phyloP scores from a whole-genome alignment of 2,797 vertebrate species.

The Crypturellus tataupa region DNA sequence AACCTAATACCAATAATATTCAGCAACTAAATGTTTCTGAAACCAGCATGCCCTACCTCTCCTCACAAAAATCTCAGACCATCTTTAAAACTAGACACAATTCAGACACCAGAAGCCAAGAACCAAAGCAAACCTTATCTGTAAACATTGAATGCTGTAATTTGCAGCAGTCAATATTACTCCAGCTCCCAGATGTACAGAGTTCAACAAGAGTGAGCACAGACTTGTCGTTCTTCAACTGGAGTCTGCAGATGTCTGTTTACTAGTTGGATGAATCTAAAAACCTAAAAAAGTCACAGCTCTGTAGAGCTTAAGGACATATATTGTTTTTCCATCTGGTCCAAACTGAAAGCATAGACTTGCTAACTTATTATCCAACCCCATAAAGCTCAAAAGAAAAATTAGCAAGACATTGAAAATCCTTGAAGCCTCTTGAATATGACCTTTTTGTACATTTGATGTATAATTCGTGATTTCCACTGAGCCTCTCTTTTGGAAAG shows the following conservation, averaged over 20 bases:
- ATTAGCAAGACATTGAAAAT: background rate
- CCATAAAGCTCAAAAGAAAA: background rate
- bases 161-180: background rate
- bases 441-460: background rate
- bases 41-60: background rate
- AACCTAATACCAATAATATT: background rate
- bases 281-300: background rate
- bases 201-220: accelerated
- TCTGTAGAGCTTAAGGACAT: background rate
- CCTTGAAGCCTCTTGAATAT: background rate
- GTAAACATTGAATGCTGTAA: background rate
- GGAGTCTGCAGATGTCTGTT: background rate
- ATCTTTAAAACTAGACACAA: background rate
- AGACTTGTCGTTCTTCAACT: background rate
- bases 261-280: background rate
- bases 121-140: background rate
- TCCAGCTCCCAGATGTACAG: background rate
- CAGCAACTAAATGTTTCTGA: background rate
- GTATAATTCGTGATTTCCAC: background rate
- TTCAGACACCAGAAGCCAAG: background rate
- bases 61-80: background rate
- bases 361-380: background rate
- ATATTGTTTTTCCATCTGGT: background rate
- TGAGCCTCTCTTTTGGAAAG: background rate
- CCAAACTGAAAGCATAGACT: background rate